Evolutionary conservation across 37 sponge, comb jelly and placozoan genomes (phyloP), one percentile per base, ranked within the genome.

Genomic region (Haliclona indistincta): DNA sequence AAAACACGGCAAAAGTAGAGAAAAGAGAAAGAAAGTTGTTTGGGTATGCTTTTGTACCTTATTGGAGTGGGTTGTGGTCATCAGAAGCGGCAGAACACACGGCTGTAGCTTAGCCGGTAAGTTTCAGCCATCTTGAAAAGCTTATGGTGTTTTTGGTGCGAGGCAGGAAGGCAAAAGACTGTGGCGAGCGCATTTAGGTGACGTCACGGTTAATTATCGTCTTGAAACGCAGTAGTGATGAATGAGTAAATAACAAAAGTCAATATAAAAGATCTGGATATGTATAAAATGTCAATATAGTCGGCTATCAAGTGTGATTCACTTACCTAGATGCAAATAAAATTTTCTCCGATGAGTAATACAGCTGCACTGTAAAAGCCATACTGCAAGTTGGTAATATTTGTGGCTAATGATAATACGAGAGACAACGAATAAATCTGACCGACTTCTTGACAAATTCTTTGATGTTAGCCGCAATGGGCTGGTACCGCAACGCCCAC

Each of bases 201-300:
- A 86, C 86, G 86, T 86, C 86, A 86, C 86, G 66, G 54, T 29
- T 67, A 79, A 86, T 86, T 86, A 79, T 86, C 80, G 52, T 68
- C 78, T 79, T 74, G 80, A 79, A 79, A 79, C 67, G 49, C 63
- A 70, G 41, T 72, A 65, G 53, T 49, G 70, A 76, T 61, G 68
- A 73, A 79, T 79, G 80, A 63, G 80, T 79, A 86, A 86, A 86
- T 86, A 86, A 58, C 60, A 58, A 58, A 58, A 58, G 60, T 20
- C 28, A 58, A 58, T 58, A 25, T 47, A 47, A 47, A 47, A 47
- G 49, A 47, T 47, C 49, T 47, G 13, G 49, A 47, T 47, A 8
- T 47, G 13, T n/a, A n/a, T n/a, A n/a, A n/a, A n/a, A n/a, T n/a
- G n/a, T n/a, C n/a, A n/a, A n/a, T n/a, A n/a, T n/a, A n/a, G n/a